Conservation (phyloP, 2,797 vertebrate species). For the Ibycter americanus region DNA sequence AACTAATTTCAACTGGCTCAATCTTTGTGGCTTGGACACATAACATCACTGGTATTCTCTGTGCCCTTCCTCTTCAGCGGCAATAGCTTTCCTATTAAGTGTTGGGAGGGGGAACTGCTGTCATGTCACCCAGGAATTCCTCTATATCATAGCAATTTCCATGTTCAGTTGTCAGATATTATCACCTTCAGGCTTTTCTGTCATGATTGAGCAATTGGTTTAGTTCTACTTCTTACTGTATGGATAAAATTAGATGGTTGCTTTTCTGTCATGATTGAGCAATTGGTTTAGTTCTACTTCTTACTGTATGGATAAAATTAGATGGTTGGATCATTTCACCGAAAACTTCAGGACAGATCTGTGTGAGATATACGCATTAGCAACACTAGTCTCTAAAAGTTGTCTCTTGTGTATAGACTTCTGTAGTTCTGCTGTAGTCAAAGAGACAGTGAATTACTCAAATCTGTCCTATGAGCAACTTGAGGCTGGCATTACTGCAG, state of each 20-base stretch:
- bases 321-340: neutral
- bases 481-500: neutral
- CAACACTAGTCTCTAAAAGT: neutral
- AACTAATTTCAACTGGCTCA: neutral
- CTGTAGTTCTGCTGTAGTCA: neutral
- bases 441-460: neutral
- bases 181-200: neutral
- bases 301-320: neutral
- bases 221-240: neutral
- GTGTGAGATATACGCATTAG: fast-evolving
- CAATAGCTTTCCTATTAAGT: neutral
- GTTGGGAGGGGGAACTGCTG: neutral
- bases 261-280: neutral
- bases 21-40: neutral
- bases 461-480: neutral
- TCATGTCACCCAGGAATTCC: neutral
- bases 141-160: fast-evolving
- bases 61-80: neutral
- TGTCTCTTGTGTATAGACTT: neutral
- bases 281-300: neutral
- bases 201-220: neutral
- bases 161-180: neutral
- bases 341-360: neutral
- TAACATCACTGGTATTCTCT: neutral
- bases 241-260: neutral